These are phyloP conservation scores for Eupithecia subfuscata DNA, from an alignment of 2,888 invertebrate species.

Conservation along the genomic window DNA sequence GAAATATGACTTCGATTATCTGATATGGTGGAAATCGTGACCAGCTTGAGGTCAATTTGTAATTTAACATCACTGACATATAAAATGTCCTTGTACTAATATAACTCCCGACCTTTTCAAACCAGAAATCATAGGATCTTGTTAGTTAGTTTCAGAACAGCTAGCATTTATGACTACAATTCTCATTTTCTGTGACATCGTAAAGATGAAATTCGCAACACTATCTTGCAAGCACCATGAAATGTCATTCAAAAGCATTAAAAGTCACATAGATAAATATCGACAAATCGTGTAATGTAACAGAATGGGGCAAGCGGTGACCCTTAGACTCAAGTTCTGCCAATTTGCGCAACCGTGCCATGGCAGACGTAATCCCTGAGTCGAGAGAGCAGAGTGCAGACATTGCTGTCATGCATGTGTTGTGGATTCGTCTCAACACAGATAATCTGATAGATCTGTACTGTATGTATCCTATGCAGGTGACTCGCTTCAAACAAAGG, in stretches of 20 bases:
- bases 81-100: slow-evolving; percentile 67
- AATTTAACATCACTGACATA: slow-evolving; percentile 69
- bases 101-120: slow-evolving; percentile 53
- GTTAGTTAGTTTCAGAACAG: not conserved
- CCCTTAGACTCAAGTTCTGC: slow-evolving; percentile 45
- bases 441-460: slow-evolving; percentile 17
- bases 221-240: slow-evolving; percentile 19
- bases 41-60: slow-evolving; percentile 68
- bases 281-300: slow-evolving; percentile 51
- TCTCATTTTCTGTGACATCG: not conserved
- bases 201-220: slow-evolving; percentile 7
- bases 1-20: slow-evolving; percentile 72
- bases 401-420: slow-evolving; percentile 41
- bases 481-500: slow-evolving; percentile 15
- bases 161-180: not conserved
- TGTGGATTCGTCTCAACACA: slow-evolving; percentile 34
- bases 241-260: slow-evolving; percentile 38
- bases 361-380: slow-evolving; percentile 36
- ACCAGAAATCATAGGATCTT: slow-evolving; percentile 11
- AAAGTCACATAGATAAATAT: slow-evolving; percentile 51
- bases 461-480: slow-evolving; percentile 17
- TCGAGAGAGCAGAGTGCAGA: slow-evolving; percentile 35
- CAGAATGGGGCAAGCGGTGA: slow-evolving; percentile 50
- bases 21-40: slow-evolving; percentile 75
- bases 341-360: slow-evolving; percentile 42